Conservation (phyloP, 2,113 vertebrate genomes). For the Melospiza melodia region DNA sequence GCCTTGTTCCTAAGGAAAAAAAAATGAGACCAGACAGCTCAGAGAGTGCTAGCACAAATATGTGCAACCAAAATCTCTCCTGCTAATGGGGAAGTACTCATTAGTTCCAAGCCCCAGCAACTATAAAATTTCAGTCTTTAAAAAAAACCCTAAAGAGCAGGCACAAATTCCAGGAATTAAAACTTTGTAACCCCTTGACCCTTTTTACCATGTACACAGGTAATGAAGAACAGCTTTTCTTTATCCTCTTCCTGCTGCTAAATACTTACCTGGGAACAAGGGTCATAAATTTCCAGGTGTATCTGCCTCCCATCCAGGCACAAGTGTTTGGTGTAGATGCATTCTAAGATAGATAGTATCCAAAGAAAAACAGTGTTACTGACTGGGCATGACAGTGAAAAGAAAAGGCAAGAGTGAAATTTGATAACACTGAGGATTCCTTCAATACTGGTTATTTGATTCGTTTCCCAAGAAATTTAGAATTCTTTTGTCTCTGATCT, state of each 20-base stretch:
- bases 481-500: not conserved
- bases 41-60: not conserved
- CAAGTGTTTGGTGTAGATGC: conserved; percentile 84
- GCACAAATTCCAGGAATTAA: not conserved
- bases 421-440: not conserved
- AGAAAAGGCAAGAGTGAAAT: not conserved
- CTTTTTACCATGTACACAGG: not conserved
- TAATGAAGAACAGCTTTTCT: not conserved
- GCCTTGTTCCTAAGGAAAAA: not conserved
- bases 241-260: not conserved
- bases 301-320: conserved; percentile 83
- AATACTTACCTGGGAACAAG: conserved; percentile 83
- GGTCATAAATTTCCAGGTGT: conserved; percentile 86
- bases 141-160: not conserved
- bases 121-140: not conserved
- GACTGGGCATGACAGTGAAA: not conserved
- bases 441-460: not conserved
- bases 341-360: conserved; percentile 69
- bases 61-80: not conserved
- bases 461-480: not conserved
- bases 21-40: not conserved
- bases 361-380: not conserved
- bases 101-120: not conserved
- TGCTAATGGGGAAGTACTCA: not conserved
- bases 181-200: not conserved